phyloP scores from a whole-genome alignment of 2,888 invertebrate genomes.

The Metallyticus violacea region DNA sequence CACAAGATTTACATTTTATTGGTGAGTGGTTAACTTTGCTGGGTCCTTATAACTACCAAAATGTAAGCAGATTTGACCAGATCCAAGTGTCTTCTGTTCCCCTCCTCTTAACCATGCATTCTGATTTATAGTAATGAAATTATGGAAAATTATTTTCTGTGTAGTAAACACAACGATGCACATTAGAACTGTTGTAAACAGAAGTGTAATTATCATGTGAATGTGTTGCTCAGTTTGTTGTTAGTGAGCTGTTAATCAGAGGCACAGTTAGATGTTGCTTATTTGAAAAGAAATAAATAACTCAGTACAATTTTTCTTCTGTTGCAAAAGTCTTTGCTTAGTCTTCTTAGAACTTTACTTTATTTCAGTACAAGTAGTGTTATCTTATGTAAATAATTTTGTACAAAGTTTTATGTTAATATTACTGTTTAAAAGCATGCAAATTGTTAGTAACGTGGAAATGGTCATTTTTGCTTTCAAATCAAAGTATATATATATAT shows the following conservation, averaged over 20 bases:
- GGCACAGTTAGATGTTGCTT: not conserved
- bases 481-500: too few relatives aligned
- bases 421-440: not conserved
- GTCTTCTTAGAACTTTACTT: not conserved
- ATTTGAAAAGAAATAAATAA: not conserved
- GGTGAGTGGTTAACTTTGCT: not conserved
- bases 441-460: not conserved
- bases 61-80: not conserved
- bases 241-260: too few relatives aligned
- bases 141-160: not conserved
- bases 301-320: not conserved
- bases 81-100: not conserved
- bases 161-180: not conserved
- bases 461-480: not conserved
- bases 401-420: not conserved
- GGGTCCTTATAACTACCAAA: too few relatives aligned
- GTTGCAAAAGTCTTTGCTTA: not conserved
- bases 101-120: not conserved
- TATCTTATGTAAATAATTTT: not conserved
- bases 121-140: too few relatives aligned
- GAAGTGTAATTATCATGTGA: too few relatives aligned
- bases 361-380: not conserved
- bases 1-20: not conserved
- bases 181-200: not conserved
- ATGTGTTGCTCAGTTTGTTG: not conserved